These are phyloP conservation scores for Oreamnos americanus DNA, from an alignment of 2,113 vertebrate species.

Conservation along the genomic window DNA sequence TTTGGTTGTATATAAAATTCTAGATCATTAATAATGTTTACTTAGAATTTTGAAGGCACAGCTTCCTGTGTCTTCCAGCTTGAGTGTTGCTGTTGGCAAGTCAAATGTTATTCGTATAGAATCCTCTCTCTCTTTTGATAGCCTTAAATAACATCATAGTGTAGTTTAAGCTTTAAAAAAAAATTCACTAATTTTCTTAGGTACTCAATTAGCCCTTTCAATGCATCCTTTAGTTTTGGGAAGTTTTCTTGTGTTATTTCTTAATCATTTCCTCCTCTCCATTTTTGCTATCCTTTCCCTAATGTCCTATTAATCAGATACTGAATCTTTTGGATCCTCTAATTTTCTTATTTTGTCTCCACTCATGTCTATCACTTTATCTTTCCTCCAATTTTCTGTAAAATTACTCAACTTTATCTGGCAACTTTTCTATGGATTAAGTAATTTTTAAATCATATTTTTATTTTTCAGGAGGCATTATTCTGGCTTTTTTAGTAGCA, in stretches of 20 bases:
- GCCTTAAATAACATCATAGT: background rate
- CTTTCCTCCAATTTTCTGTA: background rate
- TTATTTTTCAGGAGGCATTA: background rate
- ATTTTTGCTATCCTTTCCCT: background rate
- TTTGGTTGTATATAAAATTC: background rate
- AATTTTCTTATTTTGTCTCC: background rate
- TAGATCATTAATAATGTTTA: background rate
- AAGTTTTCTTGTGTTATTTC: background rate
- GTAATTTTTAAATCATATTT: background rate
- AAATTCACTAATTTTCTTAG: background rate
- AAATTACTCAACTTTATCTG: slow-evolving; percentile 15
- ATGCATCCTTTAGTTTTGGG: background rate
- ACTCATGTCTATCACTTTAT: background rate
- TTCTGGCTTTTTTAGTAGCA: background rate
- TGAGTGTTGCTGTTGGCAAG: background rate
- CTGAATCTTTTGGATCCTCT: background rate
- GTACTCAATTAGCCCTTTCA: background rate
- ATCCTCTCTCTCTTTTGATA: background rate
- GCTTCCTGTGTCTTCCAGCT: background rate
- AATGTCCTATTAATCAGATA: background rate
- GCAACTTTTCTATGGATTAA: background rate
- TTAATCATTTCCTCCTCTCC: background rate
- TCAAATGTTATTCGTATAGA: background rate
- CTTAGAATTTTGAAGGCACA: background rate
- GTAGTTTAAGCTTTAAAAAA: background rate